These are phyloP conservation scores for Dioctria linearis DNA, from an alignment of 2,888 invertebrate species.

Conservation along the genomic window DNA sequence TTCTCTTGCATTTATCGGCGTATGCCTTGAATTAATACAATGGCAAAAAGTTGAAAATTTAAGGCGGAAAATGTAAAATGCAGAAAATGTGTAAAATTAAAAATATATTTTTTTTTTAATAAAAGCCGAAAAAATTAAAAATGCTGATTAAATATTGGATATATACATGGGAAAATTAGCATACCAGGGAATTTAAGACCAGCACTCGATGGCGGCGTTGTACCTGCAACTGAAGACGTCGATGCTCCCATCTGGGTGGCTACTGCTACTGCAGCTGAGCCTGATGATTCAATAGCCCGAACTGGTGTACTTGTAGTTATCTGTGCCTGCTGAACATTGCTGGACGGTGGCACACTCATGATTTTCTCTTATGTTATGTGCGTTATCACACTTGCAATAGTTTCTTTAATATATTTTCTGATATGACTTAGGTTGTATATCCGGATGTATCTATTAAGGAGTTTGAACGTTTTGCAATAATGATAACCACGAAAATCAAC, in stretches of 20 bases:
- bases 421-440: not conserved
- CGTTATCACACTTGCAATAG: not conserved
- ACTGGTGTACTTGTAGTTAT: conserved; percentile 48
- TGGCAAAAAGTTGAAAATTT: conserved; percentile 36
- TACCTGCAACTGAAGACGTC: conserved; percentile 53
- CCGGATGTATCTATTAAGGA: not conserved
- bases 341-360: conserved; percentile 40
- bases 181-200: conserved; percentile 54
- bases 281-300: conserved; percentile 13
- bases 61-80: not conserved
- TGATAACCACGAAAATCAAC: not conserved
- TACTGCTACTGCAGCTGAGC: conserved; percentile 12
- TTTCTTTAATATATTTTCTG: not conserved
- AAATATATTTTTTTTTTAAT: conserved; percentile 2
- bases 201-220: conserved; percentile 54
- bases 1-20: not conserved
- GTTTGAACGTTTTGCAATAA: not conserved
- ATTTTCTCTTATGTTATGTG: conserved; percentile 3
- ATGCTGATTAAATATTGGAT: conserved; percentile 2
- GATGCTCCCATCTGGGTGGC: conserved; percentile 42
- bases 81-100: conserved; percentile 8
- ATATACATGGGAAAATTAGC: conserved; percentile 19
- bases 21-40: conserved; percentile 10
- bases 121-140: conserved; percentile 34
- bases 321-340: conserved; percentile 37